phyloP scores from a whole-genome alignment of 1,140 invertebrate genomes.

The Trichoplusia ni region DNA sequence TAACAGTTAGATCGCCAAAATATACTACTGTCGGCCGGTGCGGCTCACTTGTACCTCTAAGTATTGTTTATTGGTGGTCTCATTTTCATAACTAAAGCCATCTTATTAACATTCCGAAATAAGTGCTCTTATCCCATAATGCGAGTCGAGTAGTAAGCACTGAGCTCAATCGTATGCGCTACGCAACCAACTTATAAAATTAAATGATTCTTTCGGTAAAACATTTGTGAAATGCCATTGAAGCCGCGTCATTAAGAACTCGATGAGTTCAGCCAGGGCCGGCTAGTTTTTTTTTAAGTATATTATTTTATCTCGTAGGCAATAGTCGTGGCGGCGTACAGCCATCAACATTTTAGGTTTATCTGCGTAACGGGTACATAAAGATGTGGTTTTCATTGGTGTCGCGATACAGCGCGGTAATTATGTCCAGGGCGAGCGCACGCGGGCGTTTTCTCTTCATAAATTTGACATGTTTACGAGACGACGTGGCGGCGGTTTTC shows the following conservation, averaged over 20 bases:
- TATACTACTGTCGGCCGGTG: too few species aligned
- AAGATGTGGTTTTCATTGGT: slow-evolving; percentile 67
- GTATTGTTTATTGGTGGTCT: not conserved
- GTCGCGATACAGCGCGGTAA: slow-evolving; percentile 52
- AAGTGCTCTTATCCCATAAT: too few species aligned
- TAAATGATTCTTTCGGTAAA: not conserved
- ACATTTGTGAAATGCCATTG: slow-evolving; percentile 9
- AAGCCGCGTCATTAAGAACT: slow-evolving; percentile 8
- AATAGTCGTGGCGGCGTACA: slow-evolving; percentile 33
- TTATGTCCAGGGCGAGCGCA: slow-evolving; percentile 40
- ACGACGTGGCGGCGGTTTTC: slow-evolving; percentile 34
- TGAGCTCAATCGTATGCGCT: not conserved
- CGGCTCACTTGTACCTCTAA: too few species aligned
- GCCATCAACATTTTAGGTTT: slow-evolving; percentile 62
- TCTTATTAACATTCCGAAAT: too few species aligned
- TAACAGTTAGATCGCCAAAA: not conserved
- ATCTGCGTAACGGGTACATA: slow-evolving; percentile 58
- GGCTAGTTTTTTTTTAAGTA: slow-evolving; percentile 17
- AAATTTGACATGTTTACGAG: slow-evolving; percentile 50
- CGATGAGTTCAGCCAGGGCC: not conserved
- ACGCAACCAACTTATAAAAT: not conserved
- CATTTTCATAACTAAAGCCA: not conserved
- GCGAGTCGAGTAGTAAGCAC: too few species aligned
- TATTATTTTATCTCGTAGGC: slow-evolving; percentile 44
- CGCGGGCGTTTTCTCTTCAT: slow-evolving; percentile 49